phyloP scores from a whole-genome alignment of 2,888 invertebrate species.

The Nomada fucata region DNA sequence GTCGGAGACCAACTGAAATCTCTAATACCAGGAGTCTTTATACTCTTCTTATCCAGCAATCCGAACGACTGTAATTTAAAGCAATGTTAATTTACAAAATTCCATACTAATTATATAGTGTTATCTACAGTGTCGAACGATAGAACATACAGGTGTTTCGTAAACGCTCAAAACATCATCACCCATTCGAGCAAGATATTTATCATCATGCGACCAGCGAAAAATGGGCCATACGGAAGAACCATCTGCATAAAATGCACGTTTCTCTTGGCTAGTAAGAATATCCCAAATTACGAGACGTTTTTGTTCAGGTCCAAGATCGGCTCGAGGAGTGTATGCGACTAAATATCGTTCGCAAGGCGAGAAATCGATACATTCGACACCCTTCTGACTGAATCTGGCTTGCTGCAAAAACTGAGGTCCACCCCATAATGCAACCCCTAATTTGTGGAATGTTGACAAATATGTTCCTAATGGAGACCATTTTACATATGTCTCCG shows the following conservation, averaged over 20 bases:
- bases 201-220: constrained; percentile 98
- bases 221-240: constrained; percentile 96
- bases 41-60: constrained; percentile 96
- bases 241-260: constrained; percentile 94
- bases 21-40: constrained; percentile 94
- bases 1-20: constrained; percentile 99
- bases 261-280: constrained; percentile 95
- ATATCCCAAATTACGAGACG: constrained; percentile 99
- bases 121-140: not conserved
- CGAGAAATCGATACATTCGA: constrained; percentile 98
- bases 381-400: constrained; percentile 95
- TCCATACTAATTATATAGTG: not conserved
- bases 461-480: constrained; percentile 98
- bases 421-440: constrained; percentile 99
- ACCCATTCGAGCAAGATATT: constrained; percentile 95
- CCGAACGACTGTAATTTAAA: constrained; percentile 90
- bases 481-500: constrained; percentile 98
- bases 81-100: not conserved
- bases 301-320: constrained; percentile 89
- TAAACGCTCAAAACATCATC: constrained; percentile 95
- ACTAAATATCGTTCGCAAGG: constrained; percentile 98
- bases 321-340: constrained; percentile 94
- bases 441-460: constrained; percentile 97
- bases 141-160: constrained; percentile 92
- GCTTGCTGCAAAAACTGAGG: constrained; percentile 96